These are phyloP conservation scores for Ametastegia equiseti DNA, from an alignment of 2,888 invertebrate genomes.

Conservation along the genomic window DNA sequence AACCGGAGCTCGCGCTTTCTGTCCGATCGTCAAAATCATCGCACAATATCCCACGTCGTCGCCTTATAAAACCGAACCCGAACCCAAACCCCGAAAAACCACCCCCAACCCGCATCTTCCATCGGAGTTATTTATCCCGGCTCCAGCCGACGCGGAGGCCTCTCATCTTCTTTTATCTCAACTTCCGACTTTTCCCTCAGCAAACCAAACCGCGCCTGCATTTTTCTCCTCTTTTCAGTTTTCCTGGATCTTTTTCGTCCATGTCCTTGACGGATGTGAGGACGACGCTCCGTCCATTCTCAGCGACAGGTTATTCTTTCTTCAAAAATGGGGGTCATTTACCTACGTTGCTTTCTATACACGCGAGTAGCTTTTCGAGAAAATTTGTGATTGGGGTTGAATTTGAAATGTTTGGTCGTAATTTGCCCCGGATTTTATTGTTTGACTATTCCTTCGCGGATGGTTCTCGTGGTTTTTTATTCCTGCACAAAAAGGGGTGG, in stretches of 20 bases:
- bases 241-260: neutral
- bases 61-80: neutral
- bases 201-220: constrained; percentile 16
- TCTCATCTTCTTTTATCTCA: constrained; percentile 9
- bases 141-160: neutral
- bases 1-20: neutral
- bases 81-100: neutral
- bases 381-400: too few species aligned
- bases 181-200: constrained; percentile 4
- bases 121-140: constrained; percentile 18
- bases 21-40: neutral
- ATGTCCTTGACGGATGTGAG: constrained; percentile 19
- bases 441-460: too few species aligned
- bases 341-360: too few species aligned
- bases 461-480: too few species aligned
- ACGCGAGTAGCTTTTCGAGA: too few species aligned
- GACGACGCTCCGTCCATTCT: neutral
- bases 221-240: neutral
- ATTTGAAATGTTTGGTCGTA: too few species aligned
- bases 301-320: neutral
- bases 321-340: too few species aligned
- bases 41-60: neutral
- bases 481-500: too few species aligned
- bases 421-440: too few species aligned
- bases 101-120: neutral